Conservation (phyloP, 1,140 invertebrate genomes). For the Dysdera silvatica region DNA sequence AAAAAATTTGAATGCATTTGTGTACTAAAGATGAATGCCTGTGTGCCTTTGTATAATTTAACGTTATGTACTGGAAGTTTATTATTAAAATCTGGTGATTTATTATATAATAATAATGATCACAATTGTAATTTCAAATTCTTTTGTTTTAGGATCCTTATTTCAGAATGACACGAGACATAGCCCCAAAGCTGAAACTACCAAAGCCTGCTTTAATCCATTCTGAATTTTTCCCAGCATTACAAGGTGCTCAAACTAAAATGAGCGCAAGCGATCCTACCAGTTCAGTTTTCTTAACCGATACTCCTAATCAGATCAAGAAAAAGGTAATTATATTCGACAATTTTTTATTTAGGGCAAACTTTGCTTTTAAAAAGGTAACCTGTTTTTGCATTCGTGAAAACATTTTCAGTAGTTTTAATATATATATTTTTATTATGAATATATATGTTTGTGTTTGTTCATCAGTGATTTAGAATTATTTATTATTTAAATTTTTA, state of each 20-base stretch:
- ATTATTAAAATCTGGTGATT: too few relatives aligned
- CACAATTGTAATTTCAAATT: background rate
- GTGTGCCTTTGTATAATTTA: too few relatives aligned
- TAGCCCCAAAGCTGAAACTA: conserved; percentile 77
- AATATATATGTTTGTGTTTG: too few relatives aligned
- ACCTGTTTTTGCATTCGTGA: too few relatives aligned
- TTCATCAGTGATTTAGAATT: too few relatives aligned
- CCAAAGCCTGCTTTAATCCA: conserved; percentile 92
- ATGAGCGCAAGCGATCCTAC: conserved; percentile 95
- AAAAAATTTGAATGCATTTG: too few relatives aligned
- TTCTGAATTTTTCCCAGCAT: conserved; percentile 87
- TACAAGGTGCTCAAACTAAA: conserved; percentile 94
- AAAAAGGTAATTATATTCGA: conserved; percentile 60
- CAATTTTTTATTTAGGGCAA: too few relatives aligned
- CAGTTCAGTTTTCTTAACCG: conserved; percentile 89
- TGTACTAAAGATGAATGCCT: too few relatives aligned
- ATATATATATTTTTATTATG: too few relatives aligned
- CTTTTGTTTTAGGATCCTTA: conserved; percentile 72
- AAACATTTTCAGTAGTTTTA: too few relatives aligned
- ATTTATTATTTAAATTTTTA: background rate
- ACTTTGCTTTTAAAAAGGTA: too few relatives aligned
- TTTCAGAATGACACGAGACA: conserved; percentile 96
- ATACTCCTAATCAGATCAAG: conserved; percentile 94
- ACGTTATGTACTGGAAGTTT: too few relatives aligned
- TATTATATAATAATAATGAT: background rate